Evolutionary conservation across 2,797 vertebrate genomes (phyloP).

Genomic region (Periophthalmus magnuspinnatus): DNA sequence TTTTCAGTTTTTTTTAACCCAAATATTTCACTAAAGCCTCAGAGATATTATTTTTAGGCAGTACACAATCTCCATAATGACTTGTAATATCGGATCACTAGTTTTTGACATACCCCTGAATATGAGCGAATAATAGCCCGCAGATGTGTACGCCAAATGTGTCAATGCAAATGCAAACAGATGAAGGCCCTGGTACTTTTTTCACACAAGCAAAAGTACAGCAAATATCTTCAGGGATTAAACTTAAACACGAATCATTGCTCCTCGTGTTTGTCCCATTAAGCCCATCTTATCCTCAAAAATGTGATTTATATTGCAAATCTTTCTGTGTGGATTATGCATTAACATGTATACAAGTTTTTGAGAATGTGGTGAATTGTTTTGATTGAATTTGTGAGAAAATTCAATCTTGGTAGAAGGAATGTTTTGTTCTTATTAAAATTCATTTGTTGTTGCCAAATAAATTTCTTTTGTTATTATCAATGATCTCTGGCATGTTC

Average conservation of each 20-base stretch:
- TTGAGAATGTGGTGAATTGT: not conserved
- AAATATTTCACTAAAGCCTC: slow-evolving; percentile 14
- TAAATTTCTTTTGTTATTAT: not conserved
- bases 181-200: not conserved
- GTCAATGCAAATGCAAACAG: not conserved
- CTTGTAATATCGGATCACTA: slow-evolving; percentile 18
- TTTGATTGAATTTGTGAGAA: not conserved
- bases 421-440: not conserved
- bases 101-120: slow-evolving; percentile 14
- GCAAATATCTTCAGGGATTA: not conserved
- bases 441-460: not conserved
- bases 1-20: slow-evolving; percentile 11
- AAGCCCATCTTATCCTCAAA: not conserved
- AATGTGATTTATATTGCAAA: not conserved
- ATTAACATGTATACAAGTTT: not conserved
- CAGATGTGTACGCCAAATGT: not conserved
- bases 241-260: not conserved
- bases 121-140: slow-evolving; percentile 6
- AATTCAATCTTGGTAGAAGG: not conserved
- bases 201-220: not conserved
- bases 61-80: slow-evolving; percentile 18
- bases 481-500: not conserved
- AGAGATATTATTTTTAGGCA: slow-evolving; percentile 13
- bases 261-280: not conserved
- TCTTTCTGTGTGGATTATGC: not conserved